These are phyloP conservation scores for Panagrolaimus sp. DNA, from an alignment of 1,140 invertebrate genomes.

Conservation along the genomic window DNA sequence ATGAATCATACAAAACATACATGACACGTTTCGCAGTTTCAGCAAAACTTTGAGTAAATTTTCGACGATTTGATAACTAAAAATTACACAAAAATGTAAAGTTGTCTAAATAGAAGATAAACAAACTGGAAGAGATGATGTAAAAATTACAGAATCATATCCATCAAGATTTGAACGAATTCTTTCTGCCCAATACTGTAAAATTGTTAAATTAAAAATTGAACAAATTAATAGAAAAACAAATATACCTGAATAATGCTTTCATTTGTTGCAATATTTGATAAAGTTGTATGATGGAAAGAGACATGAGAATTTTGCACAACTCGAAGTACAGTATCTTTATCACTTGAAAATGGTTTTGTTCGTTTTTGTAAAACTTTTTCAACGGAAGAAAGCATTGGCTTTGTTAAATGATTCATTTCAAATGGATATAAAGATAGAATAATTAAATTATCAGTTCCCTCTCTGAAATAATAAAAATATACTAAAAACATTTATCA, in stretches of 20 bases:
- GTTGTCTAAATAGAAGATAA: constrained; percentile 9
- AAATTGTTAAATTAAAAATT: neutral
- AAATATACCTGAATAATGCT: constrained; percentile 20
- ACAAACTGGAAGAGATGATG: constrained; percentile 22
- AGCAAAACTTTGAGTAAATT: constrained; percentile 17
- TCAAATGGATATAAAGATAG: constrained; percentile 29
- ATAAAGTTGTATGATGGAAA: constrained; percentile 27
- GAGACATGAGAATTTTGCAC: constrained; percentile 29
- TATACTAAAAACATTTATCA: constrained; percentile 20
- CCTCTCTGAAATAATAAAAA: constrained; percentile 28
- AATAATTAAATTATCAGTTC: constrained; percentile 27
- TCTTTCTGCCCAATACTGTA: constrained; percentile 36
- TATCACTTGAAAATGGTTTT: neutral
- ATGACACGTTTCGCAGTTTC: constrained; percentile 23
- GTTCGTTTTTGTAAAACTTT: constrained; percentile 2
- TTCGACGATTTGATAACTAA: constrained; percentile 9
- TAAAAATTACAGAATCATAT: constrained; percentile 33
- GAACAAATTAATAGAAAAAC: neutral
- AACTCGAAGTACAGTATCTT: constrained; percentile 17
- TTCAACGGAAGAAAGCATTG: constrained; percentile 22
- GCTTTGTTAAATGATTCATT: constrained; percentile 20
- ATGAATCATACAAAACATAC: constrained; percentile 23
- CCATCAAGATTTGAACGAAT: constrained; percentile 15
- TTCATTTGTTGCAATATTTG: constrained; percentile 23
- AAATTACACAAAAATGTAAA: neutral